Evolutionary conservation across 2,797 vertebrate species (phyloP).

Genomic region (Gadopsis bispinosus): DNA sequence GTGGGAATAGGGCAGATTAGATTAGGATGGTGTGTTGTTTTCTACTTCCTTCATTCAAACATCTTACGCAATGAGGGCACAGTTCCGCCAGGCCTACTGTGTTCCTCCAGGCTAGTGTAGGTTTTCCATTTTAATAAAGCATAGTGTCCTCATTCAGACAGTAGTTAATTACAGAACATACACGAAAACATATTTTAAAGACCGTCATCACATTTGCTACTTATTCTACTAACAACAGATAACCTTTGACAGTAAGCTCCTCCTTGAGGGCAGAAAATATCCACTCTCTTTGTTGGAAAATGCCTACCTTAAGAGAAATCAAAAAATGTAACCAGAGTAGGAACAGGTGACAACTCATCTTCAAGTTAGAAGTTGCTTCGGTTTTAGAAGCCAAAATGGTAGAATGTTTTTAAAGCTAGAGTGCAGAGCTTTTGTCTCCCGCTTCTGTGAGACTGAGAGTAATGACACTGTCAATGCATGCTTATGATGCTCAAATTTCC

Average conservation of each 20-base stretch:
- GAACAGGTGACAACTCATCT: neutral
- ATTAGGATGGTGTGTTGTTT: neutral
- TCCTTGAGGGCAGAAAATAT: neutral
- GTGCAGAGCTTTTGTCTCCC: no score
- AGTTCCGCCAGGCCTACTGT: neutral
- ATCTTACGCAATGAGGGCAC: neutral
- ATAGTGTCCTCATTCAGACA: neutral
- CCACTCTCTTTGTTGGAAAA: neutral
- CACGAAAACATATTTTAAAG: neutral
- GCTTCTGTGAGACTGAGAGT: no score
- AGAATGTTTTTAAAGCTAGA: no score
- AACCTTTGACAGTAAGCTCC: neutral
- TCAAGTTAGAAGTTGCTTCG: neutral
- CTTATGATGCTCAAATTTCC: no score
- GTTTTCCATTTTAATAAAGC: neutral
- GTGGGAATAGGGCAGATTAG: conserved; percentile 40
- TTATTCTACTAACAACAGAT: neutral
- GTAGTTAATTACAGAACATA: neutral
- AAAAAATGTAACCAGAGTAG: neutral
- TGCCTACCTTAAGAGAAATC: neutral
- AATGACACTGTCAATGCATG: no score
- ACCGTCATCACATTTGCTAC: neutral
- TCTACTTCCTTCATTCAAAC: neutral
- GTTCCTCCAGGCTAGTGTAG: neutral
- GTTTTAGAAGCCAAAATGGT: neutral